Evolutionary conservation across 1,140 invertebrate genomes (phyloP).

Genomic region (Sitobion miscanthi): DNA sequence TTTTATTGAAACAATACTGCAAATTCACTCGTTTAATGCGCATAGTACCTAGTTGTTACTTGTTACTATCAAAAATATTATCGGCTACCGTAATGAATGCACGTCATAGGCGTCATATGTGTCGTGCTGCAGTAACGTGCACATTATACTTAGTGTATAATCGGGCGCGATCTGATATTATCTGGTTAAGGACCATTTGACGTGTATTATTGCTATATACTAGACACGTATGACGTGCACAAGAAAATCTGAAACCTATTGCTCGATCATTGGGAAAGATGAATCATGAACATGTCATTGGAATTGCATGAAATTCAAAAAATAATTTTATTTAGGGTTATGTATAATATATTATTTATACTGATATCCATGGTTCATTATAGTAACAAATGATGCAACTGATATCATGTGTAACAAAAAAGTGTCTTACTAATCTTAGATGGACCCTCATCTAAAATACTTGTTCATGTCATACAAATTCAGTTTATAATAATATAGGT

Average conservation of each 20-base stretch:
- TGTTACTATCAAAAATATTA: neutral
- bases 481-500: neutral
- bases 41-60: neutral
- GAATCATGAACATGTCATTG: neutral
- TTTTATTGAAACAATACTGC: neutral
- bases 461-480: neutral
- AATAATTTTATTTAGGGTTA: neutral
- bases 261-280: neutral
- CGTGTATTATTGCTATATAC: neutral
- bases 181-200: neutral
- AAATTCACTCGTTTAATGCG: neutral
- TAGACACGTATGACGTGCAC: neutral
- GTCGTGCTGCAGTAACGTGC: neutral
- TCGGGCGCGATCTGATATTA: neutral
- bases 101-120: neutral
- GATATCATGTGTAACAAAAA: neutral
- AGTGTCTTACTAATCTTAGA: neutral
- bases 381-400: neutral
- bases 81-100: neutral
- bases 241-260: neutral
- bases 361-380: neutral
- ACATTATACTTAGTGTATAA: neutral
- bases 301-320: too few species aligned
- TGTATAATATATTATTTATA: too few species aligned
- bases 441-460: neutral